Evolutionary conservation across 2,797 vertebrate species (phyloP), one percentile per base, ranked within the genome.

Genomic region (Hyperoplus lanceolatus): DNA sequence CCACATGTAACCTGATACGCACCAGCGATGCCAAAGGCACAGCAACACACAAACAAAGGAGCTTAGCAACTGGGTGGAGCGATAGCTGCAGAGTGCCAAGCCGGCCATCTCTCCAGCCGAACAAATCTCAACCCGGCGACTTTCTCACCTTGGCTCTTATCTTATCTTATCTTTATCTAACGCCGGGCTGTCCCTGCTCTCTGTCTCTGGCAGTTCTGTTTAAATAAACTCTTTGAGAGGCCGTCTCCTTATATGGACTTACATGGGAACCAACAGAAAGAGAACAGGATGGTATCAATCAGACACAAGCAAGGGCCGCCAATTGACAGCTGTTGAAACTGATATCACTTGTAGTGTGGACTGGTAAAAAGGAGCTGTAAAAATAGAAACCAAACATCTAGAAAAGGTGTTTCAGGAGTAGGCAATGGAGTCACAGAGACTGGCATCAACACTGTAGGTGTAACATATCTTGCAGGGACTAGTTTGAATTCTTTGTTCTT

Each of bases 1-100:
- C 86, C 87, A 84, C 83, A 88, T 83, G 93, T 87, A 93, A 94
- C 84, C 82, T 70, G 91, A 93, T 85, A 84, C 49, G 59, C 84
- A 68, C 73, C 65, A 16, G 80, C 74, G 74, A 83, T 90, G 92
- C 88, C 88, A 88, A 90, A 88, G 80, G 78, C 86, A 82, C 80
- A 77, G 84, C 78, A 87, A 90, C 88, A 92, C 86, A 92, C 90
- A 94, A 93, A 94, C 91, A 95, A 89, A 91, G 90, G 70, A 88
- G 85, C 91, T 93, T 90, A 91, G 91, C 90, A 93, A 95, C 93
- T 84, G 66, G 69, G 79, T 18, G 60, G 85, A 55, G 82, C 62
- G 41, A 82, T 46, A 62, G 74, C 66, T 55, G 70, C 73, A 58
- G 64, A 85, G 72, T 16, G 64, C 84, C 86, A 78, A 78, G 64